phyloP scores from a whole-genome alignment of 2,797 vertebrate species.

The Melanotaenia parkinsoni region DNA sequence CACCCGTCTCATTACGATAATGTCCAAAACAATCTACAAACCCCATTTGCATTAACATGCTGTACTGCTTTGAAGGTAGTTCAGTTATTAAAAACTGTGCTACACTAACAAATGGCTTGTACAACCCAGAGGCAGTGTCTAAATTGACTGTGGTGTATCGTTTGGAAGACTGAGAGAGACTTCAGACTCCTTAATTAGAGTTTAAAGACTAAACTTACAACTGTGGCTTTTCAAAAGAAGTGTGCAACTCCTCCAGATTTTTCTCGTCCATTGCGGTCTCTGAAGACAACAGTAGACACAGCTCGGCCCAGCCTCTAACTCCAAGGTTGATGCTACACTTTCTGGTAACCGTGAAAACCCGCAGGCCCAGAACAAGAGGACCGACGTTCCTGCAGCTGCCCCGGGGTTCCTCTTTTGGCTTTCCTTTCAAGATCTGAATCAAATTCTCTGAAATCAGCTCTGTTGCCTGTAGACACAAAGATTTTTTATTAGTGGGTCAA shows the following conservation, averaged over 20 bases:
- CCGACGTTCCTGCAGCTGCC: not conserved
- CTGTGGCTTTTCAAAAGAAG: fast-evolving
- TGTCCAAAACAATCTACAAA: too few relatives aligned
- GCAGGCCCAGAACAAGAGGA: constrained; percentile 65
- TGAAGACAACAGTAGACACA: constrained; percentile 72
- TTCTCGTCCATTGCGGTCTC: constrained; percentile 5
- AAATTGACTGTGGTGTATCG: too few relatives aligned
- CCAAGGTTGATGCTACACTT: not conserved
- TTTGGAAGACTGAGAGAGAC: too few relatives aligned
- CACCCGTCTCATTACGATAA: too few relatives aligned
- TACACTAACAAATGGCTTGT: too few relatives aligned
- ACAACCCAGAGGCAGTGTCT: too few relatives aligned
- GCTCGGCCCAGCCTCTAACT: constrained; percentile 55
- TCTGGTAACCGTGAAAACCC: constrained; percentile 60
- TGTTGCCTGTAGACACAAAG: constrained; percentile 45
- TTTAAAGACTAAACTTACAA: constrained; percentile 51
- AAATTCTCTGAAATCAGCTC: constrained; percentile 65
- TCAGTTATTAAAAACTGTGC: too few relatives aligned
- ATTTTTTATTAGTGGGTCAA: not conserved
- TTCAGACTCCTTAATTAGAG: not conserved
- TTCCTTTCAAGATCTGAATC: constrained; percentile 52
- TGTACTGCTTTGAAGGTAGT: too few relatives aligned
- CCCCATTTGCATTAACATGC: too few relatives aligned
- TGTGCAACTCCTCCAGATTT: constrained; percentile 28
- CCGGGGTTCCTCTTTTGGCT: not conserved